Evolutionary conservation across 2,113 vertebrate genomes (phyloP).

Genomic region (Oncorhynchus mykiss): DNA sequence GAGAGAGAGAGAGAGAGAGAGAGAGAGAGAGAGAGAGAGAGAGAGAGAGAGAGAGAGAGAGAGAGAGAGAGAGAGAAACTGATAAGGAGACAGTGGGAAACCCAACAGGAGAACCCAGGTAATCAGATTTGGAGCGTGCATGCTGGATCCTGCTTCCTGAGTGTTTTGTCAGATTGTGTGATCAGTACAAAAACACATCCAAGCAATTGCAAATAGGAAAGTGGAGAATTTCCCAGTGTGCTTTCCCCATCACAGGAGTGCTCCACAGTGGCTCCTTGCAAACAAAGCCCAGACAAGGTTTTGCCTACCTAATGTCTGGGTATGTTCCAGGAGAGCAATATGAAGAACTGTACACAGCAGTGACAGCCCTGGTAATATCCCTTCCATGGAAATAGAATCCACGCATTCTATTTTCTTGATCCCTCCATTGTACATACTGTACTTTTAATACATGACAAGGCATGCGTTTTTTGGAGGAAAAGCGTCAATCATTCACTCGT

Average conservation of each 20-base stretch:
- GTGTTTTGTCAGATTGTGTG: conserved; percentile 26
- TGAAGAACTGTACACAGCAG: conserved; percentile 38
- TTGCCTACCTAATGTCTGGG: conserved; percentile 40
- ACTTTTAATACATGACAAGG: conserved; percentile 50
- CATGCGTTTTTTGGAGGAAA: conserved; percentile 54
- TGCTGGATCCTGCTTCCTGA: conserved; percentile 33
- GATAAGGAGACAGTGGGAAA: conserved; percentile 2
- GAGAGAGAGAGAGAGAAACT: neutral
- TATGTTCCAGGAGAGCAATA: conserved; percentile 52
- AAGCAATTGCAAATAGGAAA: conserved; percentile 42
- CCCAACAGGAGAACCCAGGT: conserved; percentile 17
- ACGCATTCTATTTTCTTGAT: no score
- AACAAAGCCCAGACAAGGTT: no score
- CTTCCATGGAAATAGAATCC: no score
- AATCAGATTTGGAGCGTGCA: conserved; percentile 27
- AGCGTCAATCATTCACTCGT: conserved; percentile 59
- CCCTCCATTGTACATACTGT: conserved; percentile 46
- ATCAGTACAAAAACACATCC: conserved; percentile 13
- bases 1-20: neutral
- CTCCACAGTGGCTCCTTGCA: conserved; percentile 38
- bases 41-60: neutral
- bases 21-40: neutral
- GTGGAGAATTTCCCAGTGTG: conserved; percentile 25
- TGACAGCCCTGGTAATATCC: conserved; percentile 45
- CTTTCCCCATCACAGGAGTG: conserved; percentile 13